Percentiles rank a stretch among this genome's conserved stretches.
These are phyloP conservation scores for Macaria notata DNA, from an alignment of 2,888 invertebrate genomes.

Conservation along the genomic window DNA sequence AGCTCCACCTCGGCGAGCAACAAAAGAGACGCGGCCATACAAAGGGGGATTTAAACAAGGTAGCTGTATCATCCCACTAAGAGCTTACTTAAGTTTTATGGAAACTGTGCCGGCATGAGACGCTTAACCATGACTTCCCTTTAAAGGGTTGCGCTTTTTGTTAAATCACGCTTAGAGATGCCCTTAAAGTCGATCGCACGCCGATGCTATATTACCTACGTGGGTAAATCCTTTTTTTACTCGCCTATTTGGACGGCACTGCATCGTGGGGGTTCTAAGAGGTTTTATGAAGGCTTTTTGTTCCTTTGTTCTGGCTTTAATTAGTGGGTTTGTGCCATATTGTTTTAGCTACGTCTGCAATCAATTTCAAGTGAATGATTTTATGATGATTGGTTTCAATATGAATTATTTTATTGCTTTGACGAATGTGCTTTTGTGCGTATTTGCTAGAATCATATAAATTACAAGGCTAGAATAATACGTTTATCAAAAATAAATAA, in stretches of 20 bases:
- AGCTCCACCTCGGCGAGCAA: conserved; percentile 67
- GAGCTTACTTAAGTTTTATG: conserved; percentile 77
- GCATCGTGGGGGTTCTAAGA: conserved; percentile 76
- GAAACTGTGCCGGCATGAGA: conserved; percentile 73
- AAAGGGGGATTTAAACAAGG: conserved; percentile 75
- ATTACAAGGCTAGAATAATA: too few species aligned
- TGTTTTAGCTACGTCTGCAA: conserved; percentile 52
- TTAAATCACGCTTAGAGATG: conserved; percentile 67
- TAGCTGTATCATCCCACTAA: conserved; percentile 74
- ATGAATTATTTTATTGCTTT: background rate
- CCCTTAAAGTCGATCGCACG: conserved; percentile 62
- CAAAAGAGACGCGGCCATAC: conserved; percentile 70
- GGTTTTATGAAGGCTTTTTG: conserved; percentile 64
- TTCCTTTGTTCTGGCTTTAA: conserved; percentile 69
- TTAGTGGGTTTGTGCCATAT: conserved; percentile 66
- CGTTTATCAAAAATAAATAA: too few species aligned
- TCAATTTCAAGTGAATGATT: conserved; percentile 30
- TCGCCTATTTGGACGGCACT: conserved; percentile 54
- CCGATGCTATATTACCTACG: conserved; percentile 59
- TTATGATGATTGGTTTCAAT: conserved; percentile 13
- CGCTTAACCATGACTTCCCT: conserved; percentile 72
- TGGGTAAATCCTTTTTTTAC: conserved; percentile 58
- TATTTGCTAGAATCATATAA: too few species aligned
- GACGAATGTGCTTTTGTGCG: background rate
- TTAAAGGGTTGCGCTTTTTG: conserved; percentile 79